Conservation (phyloP, 2,888 invertebrate genomes). For the Hipparchia sbordonii region DNA sequence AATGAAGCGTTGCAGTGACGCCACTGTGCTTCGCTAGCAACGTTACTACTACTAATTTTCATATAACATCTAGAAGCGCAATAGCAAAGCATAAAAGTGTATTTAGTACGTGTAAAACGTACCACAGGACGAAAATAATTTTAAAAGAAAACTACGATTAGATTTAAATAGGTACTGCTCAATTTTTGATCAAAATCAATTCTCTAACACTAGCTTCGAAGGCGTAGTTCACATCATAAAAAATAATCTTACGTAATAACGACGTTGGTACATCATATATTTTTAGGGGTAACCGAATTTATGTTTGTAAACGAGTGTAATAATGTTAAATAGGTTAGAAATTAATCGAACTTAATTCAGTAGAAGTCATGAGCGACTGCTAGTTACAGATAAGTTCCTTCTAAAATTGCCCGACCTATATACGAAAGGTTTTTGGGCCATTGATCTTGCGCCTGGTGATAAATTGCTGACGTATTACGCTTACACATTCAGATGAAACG, state of each 20-base stretch:
- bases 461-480: slow-evolving; percentile 40
- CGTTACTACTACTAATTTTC: no score
- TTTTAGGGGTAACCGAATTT: neutral
- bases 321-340: slow-evolving; percentile 14
- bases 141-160: no score
- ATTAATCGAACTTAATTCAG: slow-evolving; percentile 9
- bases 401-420: slow-evolving; percentile 38
- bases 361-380: slow-evolving; percentile 11
- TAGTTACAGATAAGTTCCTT: slow-evolving; percentile 34
- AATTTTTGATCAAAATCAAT: no score
- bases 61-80: no score
- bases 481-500: slow-evolving; percentile 40
- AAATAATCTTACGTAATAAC: neutral
- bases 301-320: neutral
- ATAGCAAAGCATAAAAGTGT: no score
- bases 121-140: no score
- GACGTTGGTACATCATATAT: neutral
- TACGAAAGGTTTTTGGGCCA: slow-evolving; percentile 38
- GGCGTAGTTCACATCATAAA: neutral
- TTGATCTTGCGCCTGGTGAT: slow-evolving; percentile 42
- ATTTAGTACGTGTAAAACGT: no score
- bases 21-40: no score
- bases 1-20: no score
- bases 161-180: no score
- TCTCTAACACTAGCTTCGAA: neutral